Conservation (phyloP, 2,888 invertebrate species). For the Lottia scabra region DNA sequence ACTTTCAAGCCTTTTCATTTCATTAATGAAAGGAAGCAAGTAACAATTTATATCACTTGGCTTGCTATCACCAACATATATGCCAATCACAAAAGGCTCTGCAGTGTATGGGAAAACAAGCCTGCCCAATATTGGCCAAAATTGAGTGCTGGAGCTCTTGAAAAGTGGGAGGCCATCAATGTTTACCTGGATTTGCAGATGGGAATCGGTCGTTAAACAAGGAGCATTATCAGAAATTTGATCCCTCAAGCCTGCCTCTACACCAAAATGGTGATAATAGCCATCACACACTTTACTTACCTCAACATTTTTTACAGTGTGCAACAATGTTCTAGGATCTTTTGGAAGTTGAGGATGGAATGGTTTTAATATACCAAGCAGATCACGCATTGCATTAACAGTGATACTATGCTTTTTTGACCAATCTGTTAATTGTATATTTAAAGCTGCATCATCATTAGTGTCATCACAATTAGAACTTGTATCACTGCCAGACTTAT, state of each 20-base stretch:
- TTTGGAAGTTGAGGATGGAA: conserved; percentile 20
- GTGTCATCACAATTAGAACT: no score
- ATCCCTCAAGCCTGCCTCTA: conserved; percentile 8
- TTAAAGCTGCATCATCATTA: no score
- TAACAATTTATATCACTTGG: conserved; percentile 23
- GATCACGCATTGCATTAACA: conserved; percentile 5
- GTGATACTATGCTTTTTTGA: no score
- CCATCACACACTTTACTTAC: conserved; percentile 22
- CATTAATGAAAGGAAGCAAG: conserved; percentile 24
- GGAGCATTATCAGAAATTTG: not conserved
- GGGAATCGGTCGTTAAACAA: not conserved
- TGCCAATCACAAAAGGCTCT: conserved; percentile 28
- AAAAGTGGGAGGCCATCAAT: conserved; percentile 30
- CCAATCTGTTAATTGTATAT: no score
- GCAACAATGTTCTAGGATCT: conserved; percentile 27
- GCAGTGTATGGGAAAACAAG: not conserved
- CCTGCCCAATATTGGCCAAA: conserved; percentile 31
- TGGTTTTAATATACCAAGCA: conserved; percentile 11
- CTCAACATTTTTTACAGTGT: conserved; percentile 12
- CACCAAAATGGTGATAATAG: conserved; percentile 30
- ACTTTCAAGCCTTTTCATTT: conserved; percentile 12
- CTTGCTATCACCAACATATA: conserved; percentile 26
- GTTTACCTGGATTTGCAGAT: conserved; percentile 21
- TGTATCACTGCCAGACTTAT: no score
- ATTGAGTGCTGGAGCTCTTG: conserved; percentile 19